Conservation (phyloP, 2,888 invertebrate genomes). For the Terebella lapidaria region DNA sequence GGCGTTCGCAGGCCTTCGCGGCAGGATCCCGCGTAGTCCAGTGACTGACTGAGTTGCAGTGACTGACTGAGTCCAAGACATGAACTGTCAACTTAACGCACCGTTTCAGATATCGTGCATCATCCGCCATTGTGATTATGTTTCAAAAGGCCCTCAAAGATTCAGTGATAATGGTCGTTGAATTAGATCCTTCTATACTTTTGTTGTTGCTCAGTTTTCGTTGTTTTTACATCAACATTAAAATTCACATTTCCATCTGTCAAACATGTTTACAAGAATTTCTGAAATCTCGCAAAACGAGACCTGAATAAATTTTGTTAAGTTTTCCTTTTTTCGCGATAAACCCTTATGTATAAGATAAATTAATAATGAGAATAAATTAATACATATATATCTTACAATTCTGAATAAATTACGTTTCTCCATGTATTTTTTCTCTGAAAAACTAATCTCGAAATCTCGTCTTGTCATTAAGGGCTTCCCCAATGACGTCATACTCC, state of each 20-base stretch:
- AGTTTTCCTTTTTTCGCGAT: neutral
- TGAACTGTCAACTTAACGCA: too few relatives aligned
- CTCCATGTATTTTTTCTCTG: too few relatives aligned
- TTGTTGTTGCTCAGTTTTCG: neutral
- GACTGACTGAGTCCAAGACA: too few relatives aligned
- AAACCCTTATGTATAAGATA: neutral
- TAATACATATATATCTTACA: too few relatives aligned
- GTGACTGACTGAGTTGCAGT: too few relatives aligned
- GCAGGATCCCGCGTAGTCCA: too few relatives aligned
- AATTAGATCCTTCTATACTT: too few relatives aligned
- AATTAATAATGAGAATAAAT: neutral
- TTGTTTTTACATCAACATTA: neutral
- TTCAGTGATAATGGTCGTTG: neutral
- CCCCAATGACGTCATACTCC: neutral
- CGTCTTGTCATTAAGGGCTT: neutral
- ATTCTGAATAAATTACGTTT: too few relatives aligned
- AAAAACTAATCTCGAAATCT: neutral
- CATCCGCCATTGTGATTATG: neutral
- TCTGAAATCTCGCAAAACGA: neutral
- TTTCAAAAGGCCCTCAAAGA: neutral
- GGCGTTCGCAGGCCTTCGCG: too few relatives aligned
- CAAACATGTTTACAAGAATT: neutral
- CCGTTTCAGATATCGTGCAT: constrained; percentile 2
- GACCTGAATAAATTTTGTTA: neutral
- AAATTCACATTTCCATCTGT: neutral